A percentile compares a stretch with the other conserved stretches of the same genome.
Conservation (phyloP, 1,140 invertebrate species). For the Drosophila santomea region DNA sequence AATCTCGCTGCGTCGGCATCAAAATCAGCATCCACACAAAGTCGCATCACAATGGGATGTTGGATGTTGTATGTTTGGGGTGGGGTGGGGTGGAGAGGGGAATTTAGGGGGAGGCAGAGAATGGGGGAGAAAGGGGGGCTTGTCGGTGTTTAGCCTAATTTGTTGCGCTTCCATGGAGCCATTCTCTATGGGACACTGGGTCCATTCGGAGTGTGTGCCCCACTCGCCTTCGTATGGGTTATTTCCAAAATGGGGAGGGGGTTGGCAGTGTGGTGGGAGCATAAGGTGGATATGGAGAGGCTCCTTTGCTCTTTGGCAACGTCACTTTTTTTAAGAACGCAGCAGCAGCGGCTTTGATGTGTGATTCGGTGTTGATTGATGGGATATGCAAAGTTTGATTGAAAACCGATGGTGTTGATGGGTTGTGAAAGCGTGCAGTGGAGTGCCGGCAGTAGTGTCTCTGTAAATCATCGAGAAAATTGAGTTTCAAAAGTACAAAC, state of each 20-base stretch:
- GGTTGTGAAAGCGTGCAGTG: neutral
- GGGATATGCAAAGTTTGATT: conserved; percentile 76
- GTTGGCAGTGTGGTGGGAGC: neutral
- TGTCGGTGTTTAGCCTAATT: conserved; percentile 70
- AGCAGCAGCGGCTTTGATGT: conserved; percentile 60
- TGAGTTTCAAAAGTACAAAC: conserved; percentile 48
- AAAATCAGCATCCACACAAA: conserved; percentile 10
- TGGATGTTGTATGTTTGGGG: no score
- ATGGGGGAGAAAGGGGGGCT: neutral
- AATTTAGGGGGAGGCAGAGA: no score
- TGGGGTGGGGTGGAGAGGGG: neutral
- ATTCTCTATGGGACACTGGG: conserved; percentile 1
- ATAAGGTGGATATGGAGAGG: neutral
- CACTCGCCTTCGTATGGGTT: neutral
- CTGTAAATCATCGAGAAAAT: conserved; percentile 64
- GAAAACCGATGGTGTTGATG: conserved; percentile 54
- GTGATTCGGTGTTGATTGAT: conserved; percentile 64
- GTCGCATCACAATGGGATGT: neutral
- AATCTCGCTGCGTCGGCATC: conserved; percentile 14
- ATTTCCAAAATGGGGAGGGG: neutral
- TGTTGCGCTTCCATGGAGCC: conserved; percentile 43
- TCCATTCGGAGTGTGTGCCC: neutral
- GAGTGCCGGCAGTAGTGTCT: conserved; percentile 15
- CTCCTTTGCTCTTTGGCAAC: conserved; percentile 44
- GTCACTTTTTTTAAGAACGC: conserved; percentile 50